Conservation (phyloP, 1,140 invertebrate species). For the Neotoxoptera formosana region DNA sequence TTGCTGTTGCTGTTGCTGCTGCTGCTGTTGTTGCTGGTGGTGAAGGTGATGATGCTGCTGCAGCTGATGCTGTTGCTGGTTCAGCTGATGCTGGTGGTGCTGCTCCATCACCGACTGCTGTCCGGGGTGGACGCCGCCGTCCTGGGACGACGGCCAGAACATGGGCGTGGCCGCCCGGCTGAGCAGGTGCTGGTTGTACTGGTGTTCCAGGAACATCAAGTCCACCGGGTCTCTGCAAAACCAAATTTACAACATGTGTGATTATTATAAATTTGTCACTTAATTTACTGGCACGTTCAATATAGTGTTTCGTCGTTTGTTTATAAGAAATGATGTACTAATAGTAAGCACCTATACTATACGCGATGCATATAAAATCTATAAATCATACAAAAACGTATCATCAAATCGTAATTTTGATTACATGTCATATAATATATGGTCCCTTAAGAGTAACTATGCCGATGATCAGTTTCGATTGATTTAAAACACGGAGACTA, state of each 20-base stretch:
- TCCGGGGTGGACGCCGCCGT: constrained; percentile 45
- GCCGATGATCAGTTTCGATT: too few relatives aligned
- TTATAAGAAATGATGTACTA: too few relatives aligned
- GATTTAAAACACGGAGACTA: too few relatives aligned
- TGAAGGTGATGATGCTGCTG: background rate
- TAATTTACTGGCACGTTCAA: background rate
- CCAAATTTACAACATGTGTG: background rate
- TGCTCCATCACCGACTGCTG: constrained; percentile 48
- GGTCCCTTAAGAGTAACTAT: too few relatives aligned
- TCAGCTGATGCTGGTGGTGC: background rate
- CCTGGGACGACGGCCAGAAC: constrained; percentile 55
- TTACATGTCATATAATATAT: too few relatives aligned
- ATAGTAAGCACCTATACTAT: too few relatives aligned
- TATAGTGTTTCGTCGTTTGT: too few relatives aligned
- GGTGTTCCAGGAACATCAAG: constrained; percentile 72
- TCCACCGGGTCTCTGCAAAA: constrained; percentile 72
- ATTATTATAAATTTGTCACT: background rate
- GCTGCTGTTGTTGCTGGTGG: background rate
- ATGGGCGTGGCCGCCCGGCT: constrained; percentile 54
- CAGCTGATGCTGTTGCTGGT: background rate
- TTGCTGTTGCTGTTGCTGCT: constrained; percentile 10
- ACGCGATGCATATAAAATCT: too few relatives aligned
- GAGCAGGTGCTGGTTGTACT: constrained; percentile 66
- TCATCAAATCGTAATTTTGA: too few relatives aligned
- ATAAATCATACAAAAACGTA: too few relatives aligned